phyloP scores from a whole-genome alignment of 2,797 vertebrate genomes.

The Loriculus beryllinus region DNA sequence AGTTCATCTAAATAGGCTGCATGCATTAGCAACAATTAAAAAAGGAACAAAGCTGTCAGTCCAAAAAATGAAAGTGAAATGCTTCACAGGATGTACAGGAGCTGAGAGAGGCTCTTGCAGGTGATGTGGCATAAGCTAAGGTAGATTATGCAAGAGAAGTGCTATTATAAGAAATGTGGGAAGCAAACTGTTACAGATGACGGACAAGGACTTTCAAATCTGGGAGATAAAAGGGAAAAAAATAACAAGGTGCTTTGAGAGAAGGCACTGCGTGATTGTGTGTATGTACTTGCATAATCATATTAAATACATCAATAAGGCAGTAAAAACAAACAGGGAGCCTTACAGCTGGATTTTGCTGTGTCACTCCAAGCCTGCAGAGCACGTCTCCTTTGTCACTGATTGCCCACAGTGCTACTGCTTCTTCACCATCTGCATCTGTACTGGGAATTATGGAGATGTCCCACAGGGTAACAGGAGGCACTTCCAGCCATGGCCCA shows the following conservation, averaged over 20 bases:
- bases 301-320: not conserved
- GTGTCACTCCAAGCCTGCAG: constrained; percentile 88
- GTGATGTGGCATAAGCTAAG: not conserved
- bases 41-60: not conserved
- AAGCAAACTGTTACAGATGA: not conserved
- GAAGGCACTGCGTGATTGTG: not conserved
- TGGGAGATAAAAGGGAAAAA: not conserved
- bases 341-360: constrained; percentile 87
- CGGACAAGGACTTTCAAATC: not conserved
- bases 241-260: not conserved
- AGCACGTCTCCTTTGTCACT: constrained; percentile 96
- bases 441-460: constrained; percentile 85
- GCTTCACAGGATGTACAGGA: not conserved
- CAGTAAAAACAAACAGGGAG: not conserved
- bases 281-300: not conserved
- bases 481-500: constrained; percentile 94
- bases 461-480: constrained; percentile 86
- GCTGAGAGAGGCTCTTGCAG: not conserved
- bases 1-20: not conserved
- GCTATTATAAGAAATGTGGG: not conserved
- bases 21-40: not conserved
- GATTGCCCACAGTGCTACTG: constrained; percentile 90
- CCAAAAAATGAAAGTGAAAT: not conserved
- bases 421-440: constrained; percentile 66
- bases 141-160: not conserved